Conservation (phyloP, 2,888 invertebrate species). For the Parnassius smintheus region DNA sequence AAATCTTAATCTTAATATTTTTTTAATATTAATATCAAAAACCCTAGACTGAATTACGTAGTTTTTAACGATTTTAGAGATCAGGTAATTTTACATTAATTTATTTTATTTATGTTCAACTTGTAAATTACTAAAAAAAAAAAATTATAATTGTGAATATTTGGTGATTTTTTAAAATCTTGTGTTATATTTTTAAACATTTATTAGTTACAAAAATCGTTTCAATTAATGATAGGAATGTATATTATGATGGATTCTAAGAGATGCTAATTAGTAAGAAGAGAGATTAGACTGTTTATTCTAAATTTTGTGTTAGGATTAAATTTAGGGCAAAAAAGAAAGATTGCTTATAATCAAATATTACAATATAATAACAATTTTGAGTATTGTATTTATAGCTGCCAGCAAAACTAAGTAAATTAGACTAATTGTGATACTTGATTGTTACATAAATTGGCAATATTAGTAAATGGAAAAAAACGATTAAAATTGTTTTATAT, state of each 20-base stretch:
- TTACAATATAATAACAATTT: neutral
- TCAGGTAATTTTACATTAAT: constrained; percentile 32
- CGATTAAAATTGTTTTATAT: neutral
- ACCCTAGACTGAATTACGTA: constrained; percentile 19
- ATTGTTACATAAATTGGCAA: neutral
- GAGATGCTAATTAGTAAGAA: too few relatives aligned
- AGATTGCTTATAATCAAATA: too few relatives aligned
- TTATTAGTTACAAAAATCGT: neutral
- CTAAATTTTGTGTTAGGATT: too few relatives aligned
- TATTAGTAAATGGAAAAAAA: neutral
- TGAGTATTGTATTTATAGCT: neutral
- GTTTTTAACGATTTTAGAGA: constrained; percentile 33
- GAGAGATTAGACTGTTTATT: too few relatives aligned
- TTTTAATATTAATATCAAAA: constrained; percentile 4
- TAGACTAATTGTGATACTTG: constrained; percentile 1
- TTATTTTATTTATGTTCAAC: constrained; percentile 21
- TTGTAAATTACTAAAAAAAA: constrained; percentile 1
- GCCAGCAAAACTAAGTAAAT: constrained; percentile 6
- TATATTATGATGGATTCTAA: constrained; percentile 1
- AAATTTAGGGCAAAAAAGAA: too few relatives aligned
- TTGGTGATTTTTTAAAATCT: constrained; percentile 6
- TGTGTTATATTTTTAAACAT: neutral
- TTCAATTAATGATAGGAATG: constrained; percentile 16
- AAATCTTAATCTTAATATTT: neutral
- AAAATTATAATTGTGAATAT: constrained; percentile 33